These are phyloP conservation scores for Nephrotoma guestfalica DNA, from an alignment of 2,888 invertebrate species.

Conservation along the genomic window DNA sequence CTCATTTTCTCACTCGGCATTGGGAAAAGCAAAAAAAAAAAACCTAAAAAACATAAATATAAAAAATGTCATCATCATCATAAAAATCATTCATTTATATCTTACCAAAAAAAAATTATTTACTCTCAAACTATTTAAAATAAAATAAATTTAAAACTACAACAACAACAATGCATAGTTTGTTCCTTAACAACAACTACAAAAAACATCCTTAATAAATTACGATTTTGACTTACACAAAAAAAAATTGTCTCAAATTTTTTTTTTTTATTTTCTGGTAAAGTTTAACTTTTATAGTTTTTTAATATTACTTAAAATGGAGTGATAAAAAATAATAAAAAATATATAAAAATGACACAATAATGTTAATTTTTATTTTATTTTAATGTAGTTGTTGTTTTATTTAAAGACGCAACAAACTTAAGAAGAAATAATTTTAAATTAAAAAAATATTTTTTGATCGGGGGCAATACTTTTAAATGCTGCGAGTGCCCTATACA, in stretches of 20 bases:
- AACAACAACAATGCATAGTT: not conserved
- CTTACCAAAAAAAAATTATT: not conserved
- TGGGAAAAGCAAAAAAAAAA: not conserved
- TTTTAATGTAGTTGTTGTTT: not conserved
- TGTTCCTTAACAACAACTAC: not conserved
- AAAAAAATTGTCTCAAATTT: not conserved
- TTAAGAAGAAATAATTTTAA: not conserved
- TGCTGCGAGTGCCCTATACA: too few species aligned
- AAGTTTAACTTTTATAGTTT: not conserved
- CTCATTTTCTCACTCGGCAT: not conserved
- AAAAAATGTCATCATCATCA: slow-evolving; percentile 3
- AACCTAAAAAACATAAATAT: not conserved
- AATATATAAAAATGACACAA: slow-evolving; percentile 1
- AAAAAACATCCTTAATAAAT: slow-evolving; percentile 1
- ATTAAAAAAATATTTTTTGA: not conserved
- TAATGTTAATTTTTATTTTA: not conserved
- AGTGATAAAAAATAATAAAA: slow-evolving; percentile 4
- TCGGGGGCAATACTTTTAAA: not conserved
- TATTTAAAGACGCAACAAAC: not conserved
- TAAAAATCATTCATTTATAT: not conserved
- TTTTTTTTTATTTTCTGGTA: not conserved
- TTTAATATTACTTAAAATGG: slow-evolving; percentile 3
- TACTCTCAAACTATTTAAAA: not conserved
- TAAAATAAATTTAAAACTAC: not conserved
- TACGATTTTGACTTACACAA: not conserved